Evolutionary conservation across 2,888 invertebrate species (phyloP).

Genomic region (Parnassius glacialis): DNA sequence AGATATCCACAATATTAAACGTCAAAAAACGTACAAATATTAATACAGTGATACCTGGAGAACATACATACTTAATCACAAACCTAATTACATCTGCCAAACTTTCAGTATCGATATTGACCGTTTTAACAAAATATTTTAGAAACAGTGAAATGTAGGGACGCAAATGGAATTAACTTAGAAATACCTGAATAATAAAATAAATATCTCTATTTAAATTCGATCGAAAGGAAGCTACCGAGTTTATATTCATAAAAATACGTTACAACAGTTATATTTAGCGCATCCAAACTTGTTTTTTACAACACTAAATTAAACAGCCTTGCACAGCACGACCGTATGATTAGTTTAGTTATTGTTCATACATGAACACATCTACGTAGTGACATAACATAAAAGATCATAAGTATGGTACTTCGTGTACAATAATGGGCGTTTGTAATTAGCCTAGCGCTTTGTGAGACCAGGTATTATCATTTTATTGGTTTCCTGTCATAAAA

Average conservation of each 20-base stretch:
- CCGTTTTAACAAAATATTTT: too few species aligned
- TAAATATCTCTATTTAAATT: too few species aligned
- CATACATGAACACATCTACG: constrained; percentile 39
- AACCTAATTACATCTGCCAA: too few species aligned
- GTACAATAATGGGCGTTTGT: constrained; percentile 33
- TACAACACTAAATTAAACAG: constrained; percentile 47
- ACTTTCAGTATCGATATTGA: too few species aligned
- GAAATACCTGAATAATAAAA: too few species aligned
- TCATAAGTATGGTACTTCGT: constrained; percentile 23
- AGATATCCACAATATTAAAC: background rate
- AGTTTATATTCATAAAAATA: background rate
- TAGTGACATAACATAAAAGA: constrained; percentile 12
- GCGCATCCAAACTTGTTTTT: constrained; percentile 29
- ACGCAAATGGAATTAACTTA: too few species aligned
- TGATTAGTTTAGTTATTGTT: constrained; percentile 49
- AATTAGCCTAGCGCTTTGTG: constrained; percentile 64
- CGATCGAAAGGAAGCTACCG: background rate
- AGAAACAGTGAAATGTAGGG: too few species aligned
- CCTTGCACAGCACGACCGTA: constrained; percentile 38
- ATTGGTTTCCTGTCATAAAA: constrained; percentile 76
- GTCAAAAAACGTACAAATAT: too few species aligned
- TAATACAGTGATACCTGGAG: too few species aligned
- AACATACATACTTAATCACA: too few species aligned
- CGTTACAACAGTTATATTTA: constrained; percentile 15
- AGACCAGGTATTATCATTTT: constrained; percentile 69